These are phyloP conservation scores for Musca domestica DNA, from an alignment of 1,140 invertebrate genomes.

Conservation along the genomic window DNA sequence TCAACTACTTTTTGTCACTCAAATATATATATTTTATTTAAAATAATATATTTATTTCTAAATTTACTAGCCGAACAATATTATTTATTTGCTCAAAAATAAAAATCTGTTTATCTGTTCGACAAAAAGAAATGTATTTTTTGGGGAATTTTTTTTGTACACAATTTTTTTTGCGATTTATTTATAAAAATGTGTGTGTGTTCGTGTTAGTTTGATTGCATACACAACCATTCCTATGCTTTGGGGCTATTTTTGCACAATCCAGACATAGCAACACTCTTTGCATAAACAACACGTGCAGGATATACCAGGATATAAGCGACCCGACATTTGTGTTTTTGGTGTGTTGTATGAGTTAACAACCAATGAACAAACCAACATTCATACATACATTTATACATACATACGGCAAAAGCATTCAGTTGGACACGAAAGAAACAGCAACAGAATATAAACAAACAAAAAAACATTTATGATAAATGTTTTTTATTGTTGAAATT, in stretches of 20 bases:
- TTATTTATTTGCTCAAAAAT: conserved; percentile 6
- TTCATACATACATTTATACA: too few relatives aligned
- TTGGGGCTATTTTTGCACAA: conserved; percentile 10
- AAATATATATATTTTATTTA: too few relatives aligned
- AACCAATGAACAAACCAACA: too few relatives aligned
- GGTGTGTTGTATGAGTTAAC: neutral
- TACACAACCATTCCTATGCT: conserved; percentile 13
- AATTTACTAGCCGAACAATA: neutral
- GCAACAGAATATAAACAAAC: neutral
- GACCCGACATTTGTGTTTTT: too few relatives aligned
- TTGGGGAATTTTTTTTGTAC: neutral
- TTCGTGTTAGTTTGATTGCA: neutral
- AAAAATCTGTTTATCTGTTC: conserved; percentile 12
- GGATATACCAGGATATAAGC: neutral
- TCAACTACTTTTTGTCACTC: too few relatives aligned
- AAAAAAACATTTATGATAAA: conserved; percentile 18
- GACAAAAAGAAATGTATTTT: conserved; percentile 10
- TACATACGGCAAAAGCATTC: neutral
- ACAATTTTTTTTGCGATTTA: neutral
- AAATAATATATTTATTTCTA: too few relatives aligned
- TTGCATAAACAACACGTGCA: conserved; percentile 16
- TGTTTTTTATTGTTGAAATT: conserved; percentile 6
- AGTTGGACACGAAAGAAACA: neutral
- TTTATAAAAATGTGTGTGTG: neutral
- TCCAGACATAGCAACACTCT: conserved; percentile 19